Conservation (phyloP, 2,113 vertebrate species). For the Muscicapa adusta region DNA sequence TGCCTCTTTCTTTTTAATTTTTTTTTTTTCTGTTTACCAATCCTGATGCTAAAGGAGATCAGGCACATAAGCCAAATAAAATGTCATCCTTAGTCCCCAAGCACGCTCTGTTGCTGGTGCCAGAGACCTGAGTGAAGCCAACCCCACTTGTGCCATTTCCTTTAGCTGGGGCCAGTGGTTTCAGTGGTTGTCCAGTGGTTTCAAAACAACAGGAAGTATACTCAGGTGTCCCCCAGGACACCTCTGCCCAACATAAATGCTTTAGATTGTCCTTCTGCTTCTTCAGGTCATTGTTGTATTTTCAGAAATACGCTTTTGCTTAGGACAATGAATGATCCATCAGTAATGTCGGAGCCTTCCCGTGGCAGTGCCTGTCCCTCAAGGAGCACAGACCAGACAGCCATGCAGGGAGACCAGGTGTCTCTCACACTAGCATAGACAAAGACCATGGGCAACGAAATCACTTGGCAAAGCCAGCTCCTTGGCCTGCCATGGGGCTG, state of each 20-base stretch:
- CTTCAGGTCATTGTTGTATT: background rate
- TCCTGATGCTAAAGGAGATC: background rate
- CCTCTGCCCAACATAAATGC: background rate
- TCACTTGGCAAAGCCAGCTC: background rate
- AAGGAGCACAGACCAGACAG: background rate
- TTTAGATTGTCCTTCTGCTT: background rate
- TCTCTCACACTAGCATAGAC: background rate
- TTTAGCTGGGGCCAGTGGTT: background rate
- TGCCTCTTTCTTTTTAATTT: background rate
- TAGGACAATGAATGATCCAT: background rate
- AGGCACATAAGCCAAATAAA: background rate
- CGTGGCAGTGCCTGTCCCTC: fast-evolving
- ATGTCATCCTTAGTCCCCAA: background rate
- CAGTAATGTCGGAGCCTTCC: background rate
- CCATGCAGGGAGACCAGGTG: background rate
- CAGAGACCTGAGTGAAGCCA: background rate
- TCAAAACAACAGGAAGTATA: background rate
- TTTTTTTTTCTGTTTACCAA: background rate
- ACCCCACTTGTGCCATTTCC: background rate
- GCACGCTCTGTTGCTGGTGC: background rate
- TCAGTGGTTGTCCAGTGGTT: background rate
- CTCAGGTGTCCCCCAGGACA: background rate
- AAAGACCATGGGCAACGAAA: background rate
- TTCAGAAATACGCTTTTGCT: background rate
- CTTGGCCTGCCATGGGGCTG: fast-evolving